phyloP scores from a whole-genome alignment of 2,888 invertebrate species.

The Perizoma flavofasciatum region DNA sequence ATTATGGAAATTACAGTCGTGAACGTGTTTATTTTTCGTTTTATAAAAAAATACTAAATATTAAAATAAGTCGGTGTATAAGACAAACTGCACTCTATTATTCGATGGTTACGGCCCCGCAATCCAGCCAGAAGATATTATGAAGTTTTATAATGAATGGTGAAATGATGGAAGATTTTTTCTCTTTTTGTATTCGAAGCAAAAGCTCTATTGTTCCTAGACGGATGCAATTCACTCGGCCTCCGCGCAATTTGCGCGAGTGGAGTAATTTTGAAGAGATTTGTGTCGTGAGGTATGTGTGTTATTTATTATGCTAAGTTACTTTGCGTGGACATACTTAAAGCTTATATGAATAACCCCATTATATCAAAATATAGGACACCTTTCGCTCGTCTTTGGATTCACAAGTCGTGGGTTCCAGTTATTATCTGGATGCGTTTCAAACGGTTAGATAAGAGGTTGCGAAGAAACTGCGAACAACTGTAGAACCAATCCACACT shows the following conservation, averaged over 20 bases:
- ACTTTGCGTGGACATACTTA: not conserved
- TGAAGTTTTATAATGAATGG: slow-evolving; percentile 61
- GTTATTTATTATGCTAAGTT: not conserved
- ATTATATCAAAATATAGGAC: no score
- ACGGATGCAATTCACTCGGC: slow-evolving; percentile 81
- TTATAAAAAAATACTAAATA: no score
- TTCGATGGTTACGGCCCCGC: slow-evolving; percentile 15
- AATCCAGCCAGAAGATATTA: slow-evolving; percentile 40
- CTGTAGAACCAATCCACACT: no score
- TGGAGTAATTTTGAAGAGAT: slow-evolving; percentile 77
- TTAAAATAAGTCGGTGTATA: no score
- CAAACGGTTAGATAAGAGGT: no score
- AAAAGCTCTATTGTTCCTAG: slow-evolving; percentile 77
- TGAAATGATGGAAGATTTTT: slow-evolving; percentile 70
- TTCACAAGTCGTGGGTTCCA: no score
- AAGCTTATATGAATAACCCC: no score
- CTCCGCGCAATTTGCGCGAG: slow-evolving; percentile 79
- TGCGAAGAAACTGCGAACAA: no score
- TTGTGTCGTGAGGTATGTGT: slow-evolving; percentile 52
- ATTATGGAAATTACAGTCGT: no score
- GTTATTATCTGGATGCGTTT: no score
- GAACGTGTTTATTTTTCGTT: no score
- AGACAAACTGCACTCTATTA: not conserved
- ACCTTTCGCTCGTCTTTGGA: no score
- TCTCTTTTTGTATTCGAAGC: slow-evolving; percentile 66